Base-by-base conservation (phyloP, 2,888 invertebrate species). In the Mythimna loreyi region DNA sequence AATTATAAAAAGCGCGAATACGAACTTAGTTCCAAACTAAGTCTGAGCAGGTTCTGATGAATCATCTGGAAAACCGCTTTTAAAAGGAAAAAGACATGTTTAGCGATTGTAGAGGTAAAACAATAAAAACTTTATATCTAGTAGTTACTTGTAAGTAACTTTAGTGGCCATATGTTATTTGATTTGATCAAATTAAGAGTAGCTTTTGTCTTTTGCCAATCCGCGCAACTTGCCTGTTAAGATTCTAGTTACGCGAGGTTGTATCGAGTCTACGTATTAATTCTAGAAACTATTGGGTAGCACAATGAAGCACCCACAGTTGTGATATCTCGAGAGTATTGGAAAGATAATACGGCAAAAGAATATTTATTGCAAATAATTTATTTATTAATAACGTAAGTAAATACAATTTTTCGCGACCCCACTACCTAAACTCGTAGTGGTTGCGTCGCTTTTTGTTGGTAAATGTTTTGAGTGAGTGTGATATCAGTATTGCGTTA, bases 131-230 rank as follows among this genome's bases (percentile, higher is more conserved):
- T 58, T n/a, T 67, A 68, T 55, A 55, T 75, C 21, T 75, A 75
- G 75, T 75, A 52, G 57, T 53, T 76, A 75, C 71, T n/a, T 33
- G 21, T 40, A 58, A 23, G 65, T 68, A 66, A 70, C 71, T 62
- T 75, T 66, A 74, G 88, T 86, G 89, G 90, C 90, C 90, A 90
- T 90, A 89, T 88, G 84, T 83, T 78, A 82, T 58, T 77, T 77
- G 67, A 78, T 40, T 40, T 63, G 36, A 70, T 67, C 55, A 64
- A 80, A 69, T 67, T 73, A 77, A 71, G 52, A 52, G 75, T 59
- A 60, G 43, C 57, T 72, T 77, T 84, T 75, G 70, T 79, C 66
- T 70, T 72, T 76, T 74, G 84, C 82, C 77, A 81, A 82, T 79
- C 73, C 81, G 76, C 78, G 73, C 69, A 73, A 79, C 89, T 89